Evolutionary conservation across 2,797 vertebrate genomes (phyloP).

Genomic region (Cynopterus sphinx): DNA sequence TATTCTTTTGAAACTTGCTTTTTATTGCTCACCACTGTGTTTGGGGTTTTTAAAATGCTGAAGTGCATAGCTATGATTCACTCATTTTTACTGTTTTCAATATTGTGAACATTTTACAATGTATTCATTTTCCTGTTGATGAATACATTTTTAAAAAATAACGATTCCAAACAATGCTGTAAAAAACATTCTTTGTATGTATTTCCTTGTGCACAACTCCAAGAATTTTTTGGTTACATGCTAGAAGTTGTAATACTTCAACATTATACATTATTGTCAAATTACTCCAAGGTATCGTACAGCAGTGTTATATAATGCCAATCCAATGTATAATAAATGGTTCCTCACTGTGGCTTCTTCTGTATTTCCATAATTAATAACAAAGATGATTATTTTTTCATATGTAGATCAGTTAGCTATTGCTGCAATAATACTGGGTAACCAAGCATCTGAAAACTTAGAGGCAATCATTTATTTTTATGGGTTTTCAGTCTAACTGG

Average conservation of each 20-base stretch:
- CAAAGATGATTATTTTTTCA: background rate
- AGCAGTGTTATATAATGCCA: background rate
- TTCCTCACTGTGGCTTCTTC: background rate
- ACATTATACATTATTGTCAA: background rate
- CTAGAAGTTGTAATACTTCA: background rate
- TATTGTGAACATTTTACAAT: background rate
- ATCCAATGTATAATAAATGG: background rate
- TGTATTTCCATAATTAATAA: conserved; percentile 5
- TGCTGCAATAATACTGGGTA: background rate
- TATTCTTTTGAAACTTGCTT: background rate
- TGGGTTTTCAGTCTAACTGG: background rate
- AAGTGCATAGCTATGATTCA: background rate
- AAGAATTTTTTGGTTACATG: background rate
- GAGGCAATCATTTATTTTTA: background rate
- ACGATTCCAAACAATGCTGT: background rate
- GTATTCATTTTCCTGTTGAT: background rate
- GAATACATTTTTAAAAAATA: background rate
- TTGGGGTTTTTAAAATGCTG: background rate
- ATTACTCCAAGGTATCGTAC: background rate
- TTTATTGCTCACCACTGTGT: background rate
- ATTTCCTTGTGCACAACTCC: background rate
- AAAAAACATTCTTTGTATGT: background rate
- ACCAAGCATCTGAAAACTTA: background rate
- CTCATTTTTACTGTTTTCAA: conserved; percentile 9
- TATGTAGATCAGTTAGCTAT: background rate